phyloP scores from a whole-genome alignment of 2,888 invertebrate species.

The Meta bourneti region DNA sequence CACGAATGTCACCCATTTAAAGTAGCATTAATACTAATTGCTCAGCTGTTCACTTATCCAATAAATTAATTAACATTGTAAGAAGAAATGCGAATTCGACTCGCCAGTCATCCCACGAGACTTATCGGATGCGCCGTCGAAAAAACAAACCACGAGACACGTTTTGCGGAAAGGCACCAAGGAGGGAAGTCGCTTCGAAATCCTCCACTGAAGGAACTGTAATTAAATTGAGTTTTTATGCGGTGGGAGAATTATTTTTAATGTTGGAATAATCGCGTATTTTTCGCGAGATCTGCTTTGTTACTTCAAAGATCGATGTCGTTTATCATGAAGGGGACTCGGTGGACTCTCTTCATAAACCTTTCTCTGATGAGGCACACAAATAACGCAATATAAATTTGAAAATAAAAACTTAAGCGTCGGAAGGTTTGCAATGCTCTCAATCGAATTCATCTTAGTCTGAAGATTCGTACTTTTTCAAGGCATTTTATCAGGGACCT shows the following conservation, averaged over 20 bases:
- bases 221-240: slow-evolving; percentile 59
- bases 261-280: slow-evolving; percentile 42
- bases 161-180: slow-evolving; percentile 44
- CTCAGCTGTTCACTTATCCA: slow-evolving; percentile 70
- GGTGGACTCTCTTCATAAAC: background rate
- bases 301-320: slow-evolving; percentile 22
- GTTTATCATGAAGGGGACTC: slow-evolving; percentile 38
- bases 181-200: background rate
- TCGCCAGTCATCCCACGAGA: slow-evolving; percentile 50
- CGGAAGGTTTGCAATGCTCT: too few species aligned
- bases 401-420: too few species aligned
- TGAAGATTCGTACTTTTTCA: too few species aligned
- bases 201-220: slow-evolving; percentile 29
- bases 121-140: slow-evolving; percentile 46
- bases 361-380: background rate
- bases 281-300: slow-evolving; percentile 24
- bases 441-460: too few species aligned
- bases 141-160: slow-evolving; percentile 46
- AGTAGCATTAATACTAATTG: slow-evolving; percentile 60
- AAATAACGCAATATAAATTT: too few species aligned
- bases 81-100: slow-evolving; percentile 64
- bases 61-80: slow-evolving; percentile 73
- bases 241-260: slow-evolving; percentile 32
- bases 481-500: too few species aligned
- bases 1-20: slow-evolving; percentile 31